Evolutionary conservation across 2,888 invertebrate genomes (phyloP), one percentile per base, ranked within the genome.

Genomic region (Seira sanloemensis): DNA sequence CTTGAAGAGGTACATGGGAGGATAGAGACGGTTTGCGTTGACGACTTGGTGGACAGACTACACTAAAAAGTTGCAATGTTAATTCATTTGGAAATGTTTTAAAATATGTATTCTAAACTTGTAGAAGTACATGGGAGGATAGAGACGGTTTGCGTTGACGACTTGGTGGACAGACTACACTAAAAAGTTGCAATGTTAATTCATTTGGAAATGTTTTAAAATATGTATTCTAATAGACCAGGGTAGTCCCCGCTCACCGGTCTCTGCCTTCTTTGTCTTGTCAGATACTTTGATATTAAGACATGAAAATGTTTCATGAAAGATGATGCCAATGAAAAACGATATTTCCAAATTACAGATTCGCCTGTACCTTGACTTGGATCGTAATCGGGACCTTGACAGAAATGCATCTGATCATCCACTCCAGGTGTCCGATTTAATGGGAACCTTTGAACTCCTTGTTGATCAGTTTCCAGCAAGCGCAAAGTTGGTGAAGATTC

Each of bases 361-460:
- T 78, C 86, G 88, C 46, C 62, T 89, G 75, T 89, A 86, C 86
- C 86, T 88, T 75, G 89, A 89, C 77, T 77, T 89, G 79, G 88
- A 89, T 65, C 83, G 88, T 12, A 89, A 88, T 65, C 77, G 83
- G 9, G 87, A 84, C 37, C 76, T 78, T 16, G 86, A 80, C 66
- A 65, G 87, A 65, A 86, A 87, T 46, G 75, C 75, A 27, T 27
- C 85, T 54, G 68, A 68, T 19, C 82, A 87, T 77, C 87, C 88
- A 5, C 72, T 89, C 18, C 86, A 85, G 68, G 81, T 95, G 91
- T 92, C 92, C 26, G 96, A 97, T 92, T 94, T 95, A 25, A 92
- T 94, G 81, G 93, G 93, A 50, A 94, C 95, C 26, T 95, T 95
- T 90, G 92, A 93, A 87, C 92, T 95, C 86, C 92, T 96, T 24